phyloP scores from a whole-genome alignment of 1,140 invertebrate genomes.

The Lepidurus packardi region DNA sequence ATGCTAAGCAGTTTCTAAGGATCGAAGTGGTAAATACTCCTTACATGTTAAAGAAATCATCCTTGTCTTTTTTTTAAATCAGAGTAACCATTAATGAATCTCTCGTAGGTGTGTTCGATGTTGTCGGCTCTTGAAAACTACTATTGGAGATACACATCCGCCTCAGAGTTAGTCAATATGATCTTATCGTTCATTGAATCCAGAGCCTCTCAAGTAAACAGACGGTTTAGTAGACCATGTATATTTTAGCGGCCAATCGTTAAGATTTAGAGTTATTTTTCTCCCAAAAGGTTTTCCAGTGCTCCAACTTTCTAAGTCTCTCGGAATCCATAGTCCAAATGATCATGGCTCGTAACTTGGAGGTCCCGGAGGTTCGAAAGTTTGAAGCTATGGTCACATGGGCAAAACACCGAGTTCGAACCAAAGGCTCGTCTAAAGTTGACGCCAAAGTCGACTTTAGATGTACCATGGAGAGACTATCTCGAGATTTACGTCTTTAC shows the following conservation, averaged over 20 bases:
- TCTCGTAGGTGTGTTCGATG: slow-evolving; percentile 75
- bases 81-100: background rate
- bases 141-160: slow-evolving; percentile 90
- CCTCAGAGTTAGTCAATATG: slow-evolving; percentile 88
- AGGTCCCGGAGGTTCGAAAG: slow-evolving; percentile 78
- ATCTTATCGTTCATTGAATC: slow-evolving; percentile 85
- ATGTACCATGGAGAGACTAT: slow-evolving; percentile 83
- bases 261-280: background rate
- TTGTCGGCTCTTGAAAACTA: slow-evolving; percentile 87
- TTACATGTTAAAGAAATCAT: background rate
- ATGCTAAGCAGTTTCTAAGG: slow-evolving; percentile 85
- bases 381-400: slow-evolving; percentile 89
- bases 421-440: slow-evolving; percentile 64
- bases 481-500: slow-evolving; percentile 79
- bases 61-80: background rate
- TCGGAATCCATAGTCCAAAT: slow-evolving; percentile 92
- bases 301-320: slow-evolving; percentile 72
- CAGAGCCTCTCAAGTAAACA: slow-evolving; percentile 54
- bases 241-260: background rate
- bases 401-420: slow-evolving; percentile 71
- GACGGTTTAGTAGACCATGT: too few species aligned
- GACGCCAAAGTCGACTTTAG: slow-evolving; percentile 84
- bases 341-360: slow-evolving; percentile 62
- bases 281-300: slow-evolving; percentile 67
- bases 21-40: slow-evolving; percentile 68